These are phyloP conservation scores for Halocaridina rubra DNA, from an alignment of 2,888 invertebrate species.

Conservation along the genomic window DNA sequence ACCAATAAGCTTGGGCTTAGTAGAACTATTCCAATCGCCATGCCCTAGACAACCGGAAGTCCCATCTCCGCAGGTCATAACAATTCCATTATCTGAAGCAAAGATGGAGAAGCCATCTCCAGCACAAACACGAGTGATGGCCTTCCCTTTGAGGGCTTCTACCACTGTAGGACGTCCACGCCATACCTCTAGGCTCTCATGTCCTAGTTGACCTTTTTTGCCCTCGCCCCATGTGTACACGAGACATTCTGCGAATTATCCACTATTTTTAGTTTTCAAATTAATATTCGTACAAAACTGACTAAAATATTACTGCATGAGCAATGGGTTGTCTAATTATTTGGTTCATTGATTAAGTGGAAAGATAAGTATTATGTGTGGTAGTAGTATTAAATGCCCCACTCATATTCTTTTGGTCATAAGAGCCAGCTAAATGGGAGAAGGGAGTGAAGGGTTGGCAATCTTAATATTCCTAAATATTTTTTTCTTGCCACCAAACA, in stretches of 20 bases:
- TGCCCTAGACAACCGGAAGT: conserved; percentile 76
- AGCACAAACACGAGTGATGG: conserved; percentile 70
- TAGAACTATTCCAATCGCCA: conserved; percentile 72
- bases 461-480: too few relatives aligned
- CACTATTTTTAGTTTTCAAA: too few relatives aligned
- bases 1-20: conserved; percentile 74
- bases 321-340: background rate
- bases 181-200: conserved; percentile 71
- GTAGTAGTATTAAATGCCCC: too few relatives aligned
- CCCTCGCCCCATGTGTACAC: conserved; percentile 80
- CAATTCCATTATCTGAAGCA: conserved; percentile 76
- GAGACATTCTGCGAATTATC: conserved; percentile 72
- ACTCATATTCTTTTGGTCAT: too few relatives aligned
- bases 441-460: too few relatives aligned
- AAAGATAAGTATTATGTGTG: too few relatives aligned
- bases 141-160: conserved; percentile 75
- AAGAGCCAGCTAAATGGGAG: too few relatives aligned
- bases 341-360: background rate
- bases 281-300: too few relatives aligned
- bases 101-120: conserved; percentile 70
- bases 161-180: conserved; percentile 74
- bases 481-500: too few relatives aligned
- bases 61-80: conserved; percentile 78
- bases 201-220: conserved; percentile 76
- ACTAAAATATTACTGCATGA: too few relatives aligned